Evolutionary conservation across 2,113 vertebrate species (phyloP).

Genomic region (Dasyurus viverrinus): DNA sequence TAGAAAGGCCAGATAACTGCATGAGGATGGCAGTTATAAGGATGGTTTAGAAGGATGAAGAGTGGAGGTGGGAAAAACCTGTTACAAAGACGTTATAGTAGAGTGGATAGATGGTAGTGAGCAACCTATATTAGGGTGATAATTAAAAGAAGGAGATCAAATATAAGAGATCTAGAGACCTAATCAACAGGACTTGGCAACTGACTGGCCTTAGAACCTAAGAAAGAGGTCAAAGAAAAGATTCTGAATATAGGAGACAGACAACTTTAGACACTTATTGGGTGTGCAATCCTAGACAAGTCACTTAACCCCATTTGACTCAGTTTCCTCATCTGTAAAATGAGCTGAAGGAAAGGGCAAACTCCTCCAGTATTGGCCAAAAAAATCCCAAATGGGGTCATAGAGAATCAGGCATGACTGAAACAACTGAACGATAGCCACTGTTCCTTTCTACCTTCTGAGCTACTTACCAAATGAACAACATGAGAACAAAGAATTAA

Average conservation of each 20-base stretch:
- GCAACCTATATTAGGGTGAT: not conserved
- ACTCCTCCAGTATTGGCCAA: not conserved
- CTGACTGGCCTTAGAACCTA: too few species aligned
- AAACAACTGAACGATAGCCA: not conserved
- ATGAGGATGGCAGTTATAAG: not conserved
- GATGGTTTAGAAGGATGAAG: not conserved
- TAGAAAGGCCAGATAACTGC: not conserved
- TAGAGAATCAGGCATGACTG: not conserved
- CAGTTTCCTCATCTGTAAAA: not conserved
- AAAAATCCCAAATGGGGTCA: not conserved
- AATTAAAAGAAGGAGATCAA: too few species aligned
- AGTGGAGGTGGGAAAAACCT: not conserved
- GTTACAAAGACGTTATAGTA: too few species aligned
- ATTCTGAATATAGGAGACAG: too few species aligned
- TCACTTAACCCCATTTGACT: not conserved
- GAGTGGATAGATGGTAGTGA: not conserved
- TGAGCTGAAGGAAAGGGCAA: not conserved
- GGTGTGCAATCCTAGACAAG: not conserved
- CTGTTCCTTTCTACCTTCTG: conserved; percentile 21
- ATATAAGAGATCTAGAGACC: too few species aligned
- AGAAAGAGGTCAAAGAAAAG: too few species aligned
- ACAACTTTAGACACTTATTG: too few species aligned
- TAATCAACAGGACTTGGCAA: too few species aligned
- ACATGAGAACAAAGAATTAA: conserved; percentile 70
- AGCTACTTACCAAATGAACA: conserved; percentile 76